phyloP scores from a whole-genome alignment of 2,888 invertebrate species.

The Leptopilina myrica region DNA sequence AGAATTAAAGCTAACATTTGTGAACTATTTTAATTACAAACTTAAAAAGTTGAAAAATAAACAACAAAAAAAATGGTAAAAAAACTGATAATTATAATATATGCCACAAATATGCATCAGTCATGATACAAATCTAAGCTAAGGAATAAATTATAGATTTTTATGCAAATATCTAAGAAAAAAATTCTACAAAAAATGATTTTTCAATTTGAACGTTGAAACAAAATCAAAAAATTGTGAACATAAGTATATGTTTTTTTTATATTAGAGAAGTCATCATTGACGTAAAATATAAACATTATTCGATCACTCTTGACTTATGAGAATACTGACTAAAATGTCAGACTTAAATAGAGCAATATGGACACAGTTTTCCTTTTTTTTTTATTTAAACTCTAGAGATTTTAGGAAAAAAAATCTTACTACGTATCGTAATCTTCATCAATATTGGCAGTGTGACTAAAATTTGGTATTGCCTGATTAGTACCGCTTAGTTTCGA shows the following conservation, averaged over 20 bases:
- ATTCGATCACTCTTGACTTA: constrained; percentile 24
- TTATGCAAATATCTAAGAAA: background rate
- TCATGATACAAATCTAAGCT: constrained; percentile 24
- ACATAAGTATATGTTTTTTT: background rate
- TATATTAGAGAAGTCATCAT: constrained; percentile 10
- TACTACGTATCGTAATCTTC: constrained; percentile 75
- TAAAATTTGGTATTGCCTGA: constrained; percentile 69
- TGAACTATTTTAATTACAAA: background rate
- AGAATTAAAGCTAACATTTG: constrained; percentile 8
- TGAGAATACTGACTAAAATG: constrained; percentile 40
- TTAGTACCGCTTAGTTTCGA: constrained; percentile 58
- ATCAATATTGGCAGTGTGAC: constrained; percentile 71
- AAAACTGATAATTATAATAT: constrained; percentile 1
- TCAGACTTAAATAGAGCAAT: constrained; percentile 49
- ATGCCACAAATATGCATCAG: constrained; percentile 25
- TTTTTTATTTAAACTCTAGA: constrained; percentile 1
- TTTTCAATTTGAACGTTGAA: background rate
- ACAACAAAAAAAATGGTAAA: too few species aligned
- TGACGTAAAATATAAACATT: constrained; percentile 25
- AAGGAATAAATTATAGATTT: constrained; percentile 29
- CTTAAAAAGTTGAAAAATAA: constrained; percentile 19
- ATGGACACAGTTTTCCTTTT: constrained; percentile 37
- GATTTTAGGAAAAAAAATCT: background rate
- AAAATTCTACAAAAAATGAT: background rate
- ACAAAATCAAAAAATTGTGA: background rate